Percentiles rank a stretch among this genome's conserved stretches.
Conservation (phyloP, 2,797 vertebrate species). For the Scolopax rusticola region DNA sequence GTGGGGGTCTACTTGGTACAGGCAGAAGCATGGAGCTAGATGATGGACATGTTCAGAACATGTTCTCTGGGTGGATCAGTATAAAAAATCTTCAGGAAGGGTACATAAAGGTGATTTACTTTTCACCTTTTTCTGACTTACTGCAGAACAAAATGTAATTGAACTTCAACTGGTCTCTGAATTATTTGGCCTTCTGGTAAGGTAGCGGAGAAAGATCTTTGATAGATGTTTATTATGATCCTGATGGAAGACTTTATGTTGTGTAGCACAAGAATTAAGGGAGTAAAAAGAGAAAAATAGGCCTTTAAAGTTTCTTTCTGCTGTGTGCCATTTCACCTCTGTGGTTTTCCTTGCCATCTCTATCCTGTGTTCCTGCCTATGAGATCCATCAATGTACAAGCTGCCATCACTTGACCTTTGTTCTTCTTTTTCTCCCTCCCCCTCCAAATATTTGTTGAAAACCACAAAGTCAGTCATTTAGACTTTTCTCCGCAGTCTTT, state of each 20-base stretch:
- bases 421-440: not conserved
- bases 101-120: constrained; percentile 52
- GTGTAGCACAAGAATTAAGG: not conserved
- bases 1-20: not conserved
- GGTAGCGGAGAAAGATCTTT: constrained; percentile 10
- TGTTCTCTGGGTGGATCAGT: not conserved
- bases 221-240: constrained; percentile 32
- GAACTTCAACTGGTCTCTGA: constrained; percentile 56
- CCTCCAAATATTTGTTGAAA: not conserved
- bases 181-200: constrained; percentile 37
- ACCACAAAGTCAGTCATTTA: not conserved
- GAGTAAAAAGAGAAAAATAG: not conserved
- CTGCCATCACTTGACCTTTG: not conserved
- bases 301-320: not conserved
- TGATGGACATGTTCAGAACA: not conserved
- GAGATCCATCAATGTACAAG: not conserved
- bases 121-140: constrained; percentile 33
- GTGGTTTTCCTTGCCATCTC: not conserved
- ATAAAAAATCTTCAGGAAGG: constrained; percentile 27
- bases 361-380: not conserved
- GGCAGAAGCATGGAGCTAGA: not conserved
- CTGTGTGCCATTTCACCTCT: not conserved
- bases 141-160: constrained; percentile 31
- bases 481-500: not conserved
- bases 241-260: constrained; percentile 5